Conservation (phyloP, 2,888 invertebrate species). For the Zootermopsis nevadensis region DNA sequence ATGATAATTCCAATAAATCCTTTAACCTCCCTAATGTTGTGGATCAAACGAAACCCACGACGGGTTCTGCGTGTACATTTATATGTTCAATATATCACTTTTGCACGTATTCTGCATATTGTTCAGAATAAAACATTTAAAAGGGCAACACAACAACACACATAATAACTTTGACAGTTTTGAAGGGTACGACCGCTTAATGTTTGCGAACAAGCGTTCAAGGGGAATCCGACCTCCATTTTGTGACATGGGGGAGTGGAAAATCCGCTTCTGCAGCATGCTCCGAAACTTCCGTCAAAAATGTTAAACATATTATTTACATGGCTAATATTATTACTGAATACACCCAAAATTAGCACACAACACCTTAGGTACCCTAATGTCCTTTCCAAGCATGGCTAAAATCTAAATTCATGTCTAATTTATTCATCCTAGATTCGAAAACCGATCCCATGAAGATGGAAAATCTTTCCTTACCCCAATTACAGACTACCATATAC, state of each 20-base stretch:
- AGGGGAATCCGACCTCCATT: constrained; percentile 56
- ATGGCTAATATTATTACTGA: constrained; percentile 40
- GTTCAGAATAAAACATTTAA: not conserved
- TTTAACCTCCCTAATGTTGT: constrained; percentile 37
- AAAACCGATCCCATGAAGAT: constrained; percentile 54
- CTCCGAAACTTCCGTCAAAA: constrained; percentile 54
- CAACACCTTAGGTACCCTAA: constrained; percentile 27
- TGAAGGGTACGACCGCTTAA: not conserved
- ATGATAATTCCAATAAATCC: constrained; percentile 57
- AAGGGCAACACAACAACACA: not conserved
- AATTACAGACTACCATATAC: constrained; percentile 54
- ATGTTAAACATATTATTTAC: constrained; percentile 43
- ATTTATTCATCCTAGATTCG: constrained; percentile 54
- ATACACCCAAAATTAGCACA: constrained; percentile 44
- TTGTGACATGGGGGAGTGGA: constrained; percentile 56
- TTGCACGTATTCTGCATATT: not conserved
- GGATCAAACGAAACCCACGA: not conserved
- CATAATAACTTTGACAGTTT: not conserved
- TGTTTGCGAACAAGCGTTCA: constrained; percentile 51
- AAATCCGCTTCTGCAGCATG: constrained; percentile 55
- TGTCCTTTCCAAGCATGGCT: constrained; percentile 40
- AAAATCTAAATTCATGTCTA: constrained; percentile 47
- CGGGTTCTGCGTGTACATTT: not conserved
- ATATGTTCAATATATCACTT: constrained; percentile 24
- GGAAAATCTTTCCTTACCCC: constrained; percentile 55